These are phyloP conservation scores for Meles meles DNA, from an alignment of 2,113 vertebrate genomes.

Conservation along the genomic window DNA sequence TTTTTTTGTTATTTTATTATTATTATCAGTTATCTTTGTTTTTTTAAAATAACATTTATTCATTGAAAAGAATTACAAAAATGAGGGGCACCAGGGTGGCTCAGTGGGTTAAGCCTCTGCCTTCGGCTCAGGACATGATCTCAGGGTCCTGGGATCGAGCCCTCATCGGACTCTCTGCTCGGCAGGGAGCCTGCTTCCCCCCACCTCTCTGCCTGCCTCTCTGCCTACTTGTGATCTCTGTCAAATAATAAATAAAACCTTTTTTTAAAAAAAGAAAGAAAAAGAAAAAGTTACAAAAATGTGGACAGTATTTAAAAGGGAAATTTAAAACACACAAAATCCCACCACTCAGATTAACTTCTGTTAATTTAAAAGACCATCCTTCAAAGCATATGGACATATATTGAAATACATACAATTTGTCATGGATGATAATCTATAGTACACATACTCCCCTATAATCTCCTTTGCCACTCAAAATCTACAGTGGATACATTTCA, in stretches of 20 bases:
- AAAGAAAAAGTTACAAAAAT: not conserved
- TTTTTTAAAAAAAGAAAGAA: no score
- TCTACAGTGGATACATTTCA: not conserved
- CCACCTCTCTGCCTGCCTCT: no score
- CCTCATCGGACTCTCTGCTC: no score
- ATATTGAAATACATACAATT: not conserved
- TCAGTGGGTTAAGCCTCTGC: no score
- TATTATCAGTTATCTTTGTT: not conserved
- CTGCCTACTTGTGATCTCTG: no score
- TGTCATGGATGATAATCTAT: not conserved
- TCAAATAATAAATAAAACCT: no score
- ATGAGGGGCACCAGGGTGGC: not conserved
- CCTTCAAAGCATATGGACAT: not conserved
- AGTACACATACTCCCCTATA: not conserved
- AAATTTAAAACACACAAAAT: conserved; percentile 8
- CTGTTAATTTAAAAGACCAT: not conserved
- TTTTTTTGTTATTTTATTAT: not conserved
- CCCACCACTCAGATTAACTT: not conserved
- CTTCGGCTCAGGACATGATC: no score
- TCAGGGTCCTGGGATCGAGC: no score
- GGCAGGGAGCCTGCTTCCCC: no score
- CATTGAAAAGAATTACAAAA: not conserved
- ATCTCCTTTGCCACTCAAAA: not conserved
- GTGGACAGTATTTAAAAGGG: not conserved
- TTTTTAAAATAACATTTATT: not conserved